Percentiles rank a stretch among this genome's conserved stretches.
Evolutionary conservation across 2,113 vertebrate genomes (phyloP).

Genomic region (Dermatemys mawii): DNA sequence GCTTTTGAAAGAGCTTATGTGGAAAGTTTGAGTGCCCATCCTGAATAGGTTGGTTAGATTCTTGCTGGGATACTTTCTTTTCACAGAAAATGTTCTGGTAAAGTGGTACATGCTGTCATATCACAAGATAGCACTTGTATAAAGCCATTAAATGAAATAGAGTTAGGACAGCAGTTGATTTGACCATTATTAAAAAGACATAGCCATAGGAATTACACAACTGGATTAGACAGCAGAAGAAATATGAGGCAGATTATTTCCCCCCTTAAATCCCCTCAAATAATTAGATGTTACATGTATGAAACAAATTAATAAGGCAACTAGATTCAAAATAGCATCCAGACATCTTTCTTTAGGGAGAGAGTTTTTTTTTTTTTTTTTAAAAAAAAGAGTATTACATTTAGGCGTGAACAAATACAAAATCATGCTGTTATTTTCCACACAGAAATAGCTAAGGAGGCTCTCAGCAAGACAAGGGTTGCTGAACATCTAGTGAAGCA

Average conservation of each 20-base stretch:
- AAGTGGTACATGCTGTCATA: neutral
- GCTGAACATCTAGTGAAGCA: constrained; percentile 83
- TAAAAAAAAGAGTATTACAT: neutral
- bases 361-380: neutral
- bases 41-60: neutral
- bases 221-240: neutral
- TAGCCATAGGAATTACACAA: neutral
- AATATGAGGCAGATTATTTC: neutral
- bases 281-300: neutral
- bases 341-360: neutral
- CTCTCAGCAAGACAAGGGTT: constrained; percentile 80
- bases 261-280: neutral
- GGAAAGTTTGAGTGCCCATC: neutral
- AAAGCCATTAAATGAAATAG: neutral
- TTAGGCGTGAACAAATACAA: neutral
- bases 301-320: neutral
- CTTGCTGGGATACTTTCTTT: neutral
- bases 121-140: neutral
- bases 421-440: neutral
- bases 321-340: neutral
- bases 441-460: constrained; percentile 84
- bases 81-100: neutral
- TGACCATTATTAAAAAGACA: neutral
- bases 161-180: neutral
- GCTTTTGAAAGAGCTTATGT: neutral